These are phyloP conservation scores for Falcunculus frontatus DNA, from an alignment of 2,113 vertebrate species.

Conservation along the genomic window DNA sequence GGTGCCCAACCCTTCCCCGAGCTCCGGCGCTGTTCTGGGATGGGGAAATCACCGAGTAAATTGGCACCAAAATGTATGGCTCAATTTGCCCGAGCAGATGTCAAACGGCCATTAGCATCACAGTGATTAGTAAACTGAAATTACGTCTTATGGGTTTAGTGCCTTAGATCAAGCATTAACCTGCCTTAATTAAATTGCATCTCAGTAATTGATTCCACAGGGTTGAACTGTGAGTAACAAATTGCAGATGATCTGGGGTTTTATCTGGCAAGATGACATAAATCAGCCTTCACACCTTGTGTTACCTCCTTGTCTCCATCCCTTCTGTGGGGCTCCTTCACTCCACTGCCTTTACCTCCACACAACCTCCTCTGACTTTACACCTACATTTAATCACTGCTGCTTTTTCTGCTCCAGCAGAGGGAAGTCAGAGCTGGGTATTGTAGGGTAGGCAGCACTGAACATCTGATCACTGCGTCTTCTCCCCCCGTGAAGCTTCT, in stretches of 20 bases:
- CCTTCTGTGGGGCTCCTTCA: not conserved
- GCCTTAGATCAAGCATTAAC: slow-evolving; percentile 52
- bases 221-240: slow-evolving; percentile 50
- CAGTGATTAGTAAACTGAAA: slow-evolving; percentile 50
- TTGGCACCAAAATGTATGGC: not conserved
- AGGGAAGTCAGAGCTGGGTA: not conserved
- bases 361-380: not conserved
- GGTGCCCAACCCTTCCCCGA: not conserved
- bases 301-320: not conserved
- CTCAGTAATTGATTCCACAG: slow-evolving; percentile 54
- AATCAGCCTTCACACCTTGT: not conserved
- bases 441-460: fast-evolving
- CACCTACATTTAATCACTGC: fast-evolving
- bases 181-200: slow-evolving; percentile 60
- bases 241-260: not conserved
- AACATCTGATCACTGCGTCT: fast-evolving
- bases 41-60: not conserved
- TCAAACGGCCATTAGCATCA: slow-evolving; percentile 43
- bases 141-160: slow-evolving; percentile 11
- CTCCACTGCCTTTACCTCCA: not conserved
- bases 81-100: slow-evolving; percentile 36
- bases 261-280: not conserved
- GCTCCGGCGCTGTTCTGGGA: not conserved
- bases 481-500: not conserved
- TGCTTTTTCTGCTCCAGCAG: not conserved